phyloP scores from a whole-genome alignment of 2,113 vertebrate species.

The Myotis brandtii region DNA sequence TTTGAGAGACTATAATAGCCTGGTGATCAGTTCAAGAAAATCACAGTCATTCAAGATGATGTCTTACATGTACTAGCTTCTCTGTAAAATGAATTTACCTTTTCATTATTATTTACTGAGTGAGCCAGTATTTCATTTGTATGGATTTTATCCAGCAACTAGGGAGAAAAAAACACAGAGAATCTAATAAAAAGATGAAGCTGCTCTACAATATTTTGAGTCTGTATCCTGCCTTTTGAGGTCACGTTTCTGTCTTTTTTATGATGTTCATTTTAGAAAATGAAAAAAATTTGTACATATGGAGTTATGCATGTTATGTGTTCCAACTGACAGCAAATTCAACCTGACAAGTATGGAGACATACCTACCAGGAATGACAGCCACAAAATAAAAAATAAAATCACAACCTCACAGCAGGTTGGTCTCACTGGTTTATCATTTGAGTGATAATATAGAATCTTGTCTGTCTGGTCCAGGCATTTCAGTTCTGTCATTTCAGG shows the following conservation, averaged over 20 bases:
- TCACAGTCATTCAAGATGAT: constrained; percentile 83
- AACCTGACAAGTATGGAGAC: neutral
- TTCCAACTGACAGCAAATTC: constrained; percentile 53
- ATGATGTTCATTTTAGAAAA: constrained; percentile 78
- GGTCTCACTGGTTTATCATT: neutral
- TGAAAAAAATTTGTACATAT: constrained; percentile 49
- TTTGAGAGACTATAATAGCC: constrained; percentile 83
- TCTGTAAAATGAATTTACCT: constrained; percentile 87
- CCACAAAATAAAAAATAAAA: constrained; percentile 36
- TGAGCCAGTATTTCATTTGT: constrained; percentile 87
- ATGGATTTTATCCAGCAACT: constrained; percentile 87
- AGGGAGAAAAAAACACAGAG: constrained; percentile 64
- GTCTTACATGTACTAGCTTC: constrained; percentile 83
- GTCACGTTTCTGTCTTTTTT: constrained; percentile 79
- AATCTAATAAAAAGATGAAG: constrained; percentile 87
- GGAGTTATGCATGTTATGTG: constrained; percentile 2
- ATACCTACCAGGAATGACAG: constrained; percentile 50
- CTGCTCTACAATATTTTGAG: constrained; percentile 82
- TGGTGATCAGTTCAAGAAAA: constrained; percentile 77
- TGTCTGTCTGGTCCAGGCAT: neutral
- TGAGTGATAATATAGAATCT: neutral
- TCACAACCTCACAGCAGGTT: neutral
- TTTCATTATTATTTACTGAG: constrained; percentile 90
- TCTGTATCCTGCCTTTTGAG: constrained; percentile 80
- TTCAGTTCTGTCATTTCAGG: neutral